phyloP scores from a whole-genome alignment of 2,797 vertebrate genomes.

The Dromococcyx pavoninus region DNA sequence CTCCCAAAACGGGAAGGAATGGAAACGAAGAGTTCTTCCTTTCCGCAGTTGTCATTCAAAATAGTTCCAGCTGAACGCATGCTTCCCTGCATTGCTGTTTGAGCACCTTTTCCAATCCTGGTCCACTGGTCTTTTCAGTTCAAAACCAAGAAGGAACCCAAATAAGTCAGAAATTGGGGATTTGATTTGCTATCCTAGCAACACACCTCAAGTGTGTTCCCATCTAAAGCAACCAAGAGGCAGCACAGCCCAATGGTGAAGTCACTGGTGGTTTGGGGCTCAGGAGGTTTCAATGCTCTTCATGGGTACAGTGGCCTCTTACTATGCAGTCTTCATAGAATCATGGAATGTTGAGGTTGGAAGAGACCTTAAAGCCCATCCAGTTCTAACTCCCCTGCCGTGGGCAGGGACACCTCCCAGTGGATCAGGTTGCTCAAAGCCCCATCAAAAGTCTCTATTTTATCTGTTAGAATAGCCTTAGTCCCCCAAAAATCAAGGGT shows the following conservation, averaged over 20 bases:
- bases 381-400: no score
- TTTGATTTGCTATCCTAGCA: not conserved
- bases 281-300: not conserved
- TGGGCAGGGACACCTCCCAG: no score
- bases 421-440: no score
- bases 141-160: not conserved
- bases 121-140: not conserved
- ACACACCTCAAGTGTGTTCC: not conserved
- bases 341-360: no score
- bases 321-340: not conserved
- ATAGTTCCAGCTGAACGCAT: not conserved
- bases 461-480: not conserved
- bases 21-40: not conserved
- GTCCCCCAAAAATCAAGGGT: not conserved
- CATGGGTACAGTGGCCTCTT: not conserved
- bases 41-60: not conserved
- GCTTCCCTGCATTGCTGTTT: not conserved
- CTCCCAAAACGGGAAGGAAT: not conserved
- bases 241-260: not conserved
- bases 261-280: not conserved
- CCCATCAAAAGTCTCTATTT: not conserved
- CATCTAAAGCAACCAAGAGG: not conserved
- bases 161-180: not conserved
- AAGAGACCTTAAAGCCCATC: no score
- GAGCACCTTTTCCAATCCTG: not conserved